phyloP scores from a whole-genome alignment of 2,797 vertebrate genomes.

The Pitangus sulphuratus region DNA sequence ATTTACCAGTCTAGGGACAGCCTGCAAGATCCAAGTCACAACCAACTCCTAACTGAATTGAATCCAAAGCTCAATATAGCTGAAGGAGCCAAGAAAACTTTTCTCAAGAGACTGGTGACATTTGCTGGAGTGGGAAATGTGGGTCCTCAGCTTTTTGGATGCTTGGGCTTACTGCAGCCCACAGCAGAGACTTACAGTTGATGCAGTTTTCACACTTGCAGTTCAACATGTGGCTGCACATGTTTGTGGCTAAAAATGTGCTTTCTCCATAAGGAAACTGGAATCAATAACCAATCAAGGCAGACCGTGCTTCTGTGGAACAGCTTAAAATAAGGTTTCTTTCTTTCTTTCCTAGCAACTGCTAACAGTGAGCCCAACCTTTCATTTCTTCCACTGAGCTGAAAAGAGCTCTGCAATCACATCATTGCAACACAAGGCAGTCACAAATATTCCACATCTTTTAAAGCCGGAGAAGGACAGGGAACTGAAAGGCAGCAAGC shows the following conservation, averaged over 20 bases:
- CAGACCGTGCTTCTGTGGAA: constrained; percentile 38
- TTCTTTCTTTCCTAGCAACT: constrained; percentile 51
- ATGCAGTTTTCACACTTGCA: constrained; percentile 1
- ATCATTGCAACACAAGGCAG: background rate
- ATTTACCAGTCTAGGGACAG: constrained; percentile 10
- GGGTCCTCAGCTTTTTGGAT: background rate
- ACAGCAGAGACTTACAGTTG: background rate
- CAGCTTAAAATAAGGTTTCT: constrained; percentile 55
- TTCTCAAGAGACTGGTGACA: constrained; percentile 3
- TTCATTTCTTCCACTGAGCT: constrained; percentile 59
- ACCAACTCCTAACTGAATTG: background rate
- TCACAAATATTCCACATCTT: constrained; percentile 37
- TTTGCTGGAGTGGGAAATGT: background rate
- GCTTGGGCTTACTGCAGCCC: background rate
- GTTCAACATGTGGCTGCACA: constrained; percentile 19
- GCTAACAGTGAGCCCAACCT: background rate
- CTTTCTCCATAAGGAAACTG: constrained; percentile 50
- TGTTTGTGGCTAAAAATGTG: constrained; percentile 26
- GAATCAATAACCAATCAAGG: constrained; percentile 71
- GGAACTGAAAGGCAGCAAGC: constrained; percentile 25
- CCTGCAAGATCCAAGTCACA: constrained; percentile 47
- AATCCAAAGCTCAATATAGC: constrained; percentile 21
- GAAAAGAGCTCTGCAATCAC: constrained; percentile 57
- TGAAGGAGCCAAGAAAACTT: constrained; percentile 30
- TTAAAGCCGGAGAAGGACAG: background rate